Percentiles rank a stretch among this genome's conserved stretches.
Conservation (phyloP, 1,140 invertebrate genomes). For the Spodoptera litura region DNA sequence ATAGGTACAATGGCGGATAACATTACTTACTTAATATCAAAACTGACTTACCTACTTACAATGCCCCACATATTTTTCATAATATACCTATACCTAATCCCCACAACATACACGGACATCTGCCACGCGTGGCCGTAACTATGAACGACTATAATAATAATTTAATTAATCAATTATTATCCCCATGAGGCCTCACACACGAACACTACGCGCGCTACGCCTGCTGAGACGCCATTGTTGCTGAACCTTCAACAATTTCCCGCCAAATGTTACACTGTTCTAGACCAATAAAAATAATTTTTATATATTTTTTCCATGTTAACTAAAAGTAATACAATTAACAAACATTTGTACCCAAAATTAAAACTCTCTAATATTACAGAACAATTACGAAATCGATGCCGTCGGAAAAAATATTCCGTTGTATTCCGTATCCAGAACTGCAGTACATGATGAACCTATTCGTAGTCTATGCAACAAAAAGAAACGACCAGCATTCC, state of each 20-base stretch:
- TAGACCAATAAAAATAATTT: not conserved
- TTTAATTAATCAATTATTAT: constrained; percentile 47
- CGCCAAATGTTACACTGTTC: constrained; percentile 35
- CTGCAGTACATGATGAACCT: no score
- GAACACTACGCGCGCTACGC: constrained; percentile 17
- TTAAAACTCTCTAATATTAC: no score
- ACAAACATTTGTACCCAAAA: not conserved
- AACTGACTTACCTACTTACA: no score
- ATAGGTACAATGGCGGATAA: no score
- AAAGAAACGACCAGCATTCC: constrained; percentile 30
- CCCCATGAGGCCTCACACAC: constrained; percentile 29
- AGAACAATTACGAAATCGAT: no score
- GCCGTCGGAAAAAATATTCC: not conserved
- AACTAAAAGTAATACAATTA: not conserved
- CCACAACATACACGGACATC: constrained; percentile 28
- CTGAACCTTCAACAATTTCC: constrained; percentile 24
- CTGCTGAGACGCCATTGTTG: constrained; percentile 45
- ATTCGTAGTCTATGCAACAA: not conserved
- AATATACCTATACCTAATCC: not conserved
- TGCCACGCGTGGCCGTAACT: constrained; percentile 16
- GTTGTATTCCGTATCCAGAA: no score
- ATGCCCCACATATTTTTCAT: not conserved
- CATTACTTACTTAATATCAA: no score
- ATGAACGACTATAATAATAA: constrained; percentile 33
- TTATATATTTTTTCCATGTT: not conserved